A percentile compares a stretch with the other conserved stretches of the same genome.
Conservation (phyloP, 2,888 invertebrate species). For the Selenia dentaria region DNA sequence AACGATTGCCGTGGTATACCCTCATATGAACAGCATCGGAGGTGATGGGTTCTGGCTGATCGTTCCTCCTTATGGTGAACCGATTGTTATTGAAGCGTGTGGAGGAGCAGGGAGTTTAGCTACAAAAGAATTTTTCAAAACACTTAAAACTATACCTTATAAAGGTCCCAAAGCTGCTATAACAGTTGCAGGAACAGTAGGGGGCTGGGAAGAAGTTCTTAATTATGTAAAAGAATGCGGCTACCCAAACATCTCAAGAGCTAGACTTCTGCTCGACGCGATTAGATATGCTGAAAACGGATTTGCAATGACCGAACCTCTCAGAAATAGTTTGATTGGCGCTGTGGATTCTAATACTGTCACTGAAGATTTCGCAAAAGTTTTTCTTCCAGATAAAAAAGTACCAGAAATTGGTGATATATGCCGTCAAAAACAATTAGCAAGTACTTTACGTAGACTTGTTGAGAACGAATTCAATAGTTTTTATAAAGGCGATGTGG, state of each 20-base stretch:
- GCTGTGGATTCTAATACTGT: conserved; percentile 7
- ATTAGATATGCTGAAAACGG: conserved; percentile 70
- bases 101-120: conserved; percentile 68
- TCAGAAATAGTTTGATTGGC: conserved; percentile 32
- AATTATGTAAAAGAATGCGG: conserved; percentile 67
- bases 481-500: conserved; percentile 67
- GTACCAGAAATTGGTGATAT: conserved; percentile 55
- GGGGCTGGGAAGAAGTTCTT: conserved; percentile 75
- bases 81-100: conserved; percentile 70
- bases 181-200: conserved; percentile 72
- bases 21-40: conserved; percentile 74
- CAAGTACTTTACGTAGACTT: conserved; percentile 55
- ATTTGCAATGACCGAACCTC: conserved; percentile 55
- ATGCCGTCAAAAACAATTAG: conserved; percentile 62
- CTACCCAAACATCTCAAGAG: conserved; percentile 54
- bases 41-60: conserved; percentile 77
- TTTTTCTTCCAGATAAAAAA: conserved; percentile 54
- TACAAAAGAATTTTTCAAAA: conserved; percentile 53
- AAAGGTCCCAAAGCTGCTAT: conserved; percentile 64
- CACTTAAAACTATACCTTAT: conserved; percentile 53
- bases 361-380: conserved; percentile 44
- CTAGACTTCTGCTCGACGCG: conserved; percentile 62
- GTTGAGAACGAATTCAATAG: conserved; percentile 61
- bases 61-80: conserved; percentile 64
- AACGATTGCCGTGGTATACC: conserved; percentile 70